A percentile compares a stretch with the other conserved stretches of the same genome.
Conservation (phyloP, 2,888 invertebrate species). For the Dilophus febrilis region DNA sequence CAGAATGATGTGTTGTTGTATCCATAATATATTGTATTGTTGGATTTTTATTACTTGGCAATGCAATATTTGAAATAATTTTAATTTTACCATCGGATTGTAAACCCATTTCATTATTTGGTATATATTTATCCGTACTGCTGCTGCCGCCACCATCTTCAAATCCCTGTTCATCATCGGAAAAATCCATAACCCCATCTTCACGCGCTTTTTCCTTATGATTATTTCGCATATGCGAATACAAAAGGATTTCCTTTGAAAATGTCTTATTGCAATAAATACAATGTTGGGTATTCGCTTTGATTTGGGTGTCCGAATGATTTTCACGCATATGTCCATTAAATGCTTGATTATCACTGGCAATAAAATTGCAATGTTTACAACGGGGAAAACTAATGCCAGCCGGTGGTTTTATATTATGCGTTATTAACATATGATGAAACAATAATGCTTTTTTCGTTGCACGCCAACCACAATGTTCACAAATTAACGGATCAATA, state of each 20-base stretch:
- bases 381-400: constrained; percentile 64
- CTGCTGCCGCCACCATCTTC: too few species aligned
- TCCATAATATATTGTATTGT: constrained; percentile 8
- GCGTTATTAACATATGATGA: constrained; percentile 65
- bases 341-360: constrained; percentile 52
- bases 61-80: constrained; percentile 29
- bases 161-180: constrained; percentile 28
- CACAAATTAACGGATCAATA: constrained; percentile 60
- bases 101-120: constrained; percentile 4
- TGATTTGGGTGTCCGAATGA: constrained; percentile 15
- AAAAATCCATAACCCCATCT: constrained; percentile 45
- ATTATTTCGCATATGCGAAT: constrained; percentile 48
- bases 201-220: constrained; percentile 45
- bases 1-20: constrained; percentile 5
- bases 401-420: constrained; percentile 54
- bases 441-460: constrained; percentile 52
- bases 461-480: constrained; percentile 68
- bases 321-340: constrained; percentile 47
- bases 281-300: constrained; percentile 33
- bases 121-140: constrained; percentile 20
- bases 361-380: constrained; percentile 55
- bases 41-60: constrained; percentile 15
- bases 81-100: constrained; percentile 31
- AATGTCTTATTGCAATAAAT: constrained; percentile 61
- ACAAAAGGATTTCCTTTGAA: constrained; percentile 47